Evolutionary conservation across 2,797 vertebrate genomes (phyloP).

Genomic region (Denticeps clupeoides): DNA sequence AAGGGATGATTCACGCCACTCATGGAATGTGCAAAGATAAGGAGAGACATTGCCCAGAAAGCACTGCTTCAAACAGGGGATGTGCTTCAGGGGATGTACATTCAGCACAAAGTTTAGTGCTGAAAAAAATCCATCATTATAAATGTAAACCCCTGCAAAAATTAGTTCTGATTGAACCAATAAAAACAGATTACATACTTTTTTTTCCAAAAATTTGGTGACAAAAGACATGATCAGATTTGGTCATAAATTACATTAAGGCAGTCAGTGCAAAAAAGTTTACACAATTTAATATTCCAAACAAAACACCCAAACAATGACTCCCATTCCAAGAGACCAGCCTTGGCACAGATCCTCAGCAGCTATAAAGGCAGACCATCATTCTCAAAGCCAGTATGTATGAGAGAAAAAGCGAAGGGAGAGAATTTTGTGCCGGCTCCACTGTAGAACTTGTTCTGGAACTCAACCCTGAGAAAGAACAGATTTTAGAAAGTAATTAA

Average conservation of each 20-base stretch:
- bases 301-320: conserved; percentile 6
- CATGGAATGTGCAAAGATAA: conserved; percentile 30
- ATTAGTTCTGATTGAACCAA: too few relatives aligned
- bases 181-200: too few relatives aligned
- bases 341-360: not conserved
- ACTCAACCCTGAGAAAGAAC: conserved; percentile 79
- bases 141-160: conserved; percentile 31
- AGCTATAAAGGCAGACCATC: conserved; percentile 50
- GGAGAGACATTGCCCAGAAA: conserved; percentile 8
- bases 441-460: conserved; percentile 95
- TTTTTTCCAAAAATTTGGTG: too few relatives aligned
- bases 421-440: conserved; percentile 84
- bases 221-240: too few relatives aligned
- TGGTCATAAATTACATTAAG: conserved; percentile 45
- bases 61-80: too few relatives aligned
- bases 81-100: too few relatives aligned
- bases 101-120: too few relatives aligned
- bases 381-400: conserved; percentile 57
- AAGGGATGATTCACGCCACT: too few relatives aligned
- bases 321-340: not conserved
- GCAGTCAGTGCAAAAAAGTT: conserved; percentile 55
- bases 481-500: not conserved
- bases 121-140: conserved; percentile 37
- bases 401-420: conserved; percentile 79
- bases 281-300: conserved; percentile 13